Base-by-base conservation (phyloP, 2,113 vertebrate genomes). In the Indri indri region DNA sequence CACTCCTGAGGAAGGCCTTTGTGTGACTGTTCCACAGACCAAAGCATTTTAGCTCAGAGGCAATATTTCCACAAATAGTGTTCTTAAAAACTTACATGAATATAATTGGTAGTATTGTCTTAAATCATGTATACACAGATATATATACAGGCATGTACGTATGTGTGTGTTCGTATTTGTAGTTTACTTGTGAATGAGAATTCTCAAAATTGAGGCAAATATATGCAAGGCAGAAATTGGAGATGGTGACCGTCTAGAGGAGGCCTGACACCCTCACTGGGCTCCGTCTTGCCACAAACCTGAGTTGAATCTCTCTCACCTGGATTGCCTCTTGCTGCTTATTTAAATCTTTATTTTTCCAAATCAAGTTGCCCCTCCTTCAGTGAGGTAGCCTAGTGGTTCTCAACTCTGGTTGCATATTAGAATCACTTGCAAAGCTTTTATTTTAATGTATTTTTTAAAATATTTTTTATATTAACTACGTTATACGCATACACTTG, bases 141-240 rank as follows among this genome's bases (percentile, higher is more conserved):
- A 23, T 11, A 5, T 42, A 20, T 63, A 54, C 17, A 68, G 22
- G 68, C 20, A 0, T 14, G 3, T 23, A 47, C 10, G 32, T 40
- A 45, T 34, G 34, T 30, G 52, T 6, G 34, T 45, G 2, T 84
- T 54, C 89, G 1, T 40, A 30, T 57, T 80, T 96, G 84, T 16
- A 92, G 50, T 90, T 81, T 52, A 84, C 65, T 81, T 86, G n/a
- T 90, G 52, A 70, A 66, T 65, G 73, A 77, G 32, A 80, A 77
- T 34, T 85, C 90, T 95, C 70, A 96, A 88, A 59, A 61, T 27
- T 88, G 65, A 90, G 65, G 70, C 40, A 88, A 34, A 87, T 95
- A 25, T 82, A n/a, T 42, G 34, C 52, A 13, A 30, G 84, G 30
- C 37, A 91, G 66, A 92, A 82, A 52, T 14, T 20, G 10, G 81